phyloP scores from a whole-genome alignment of 92 coral and sea anemone species.

The Ricordea florida region DNA sequence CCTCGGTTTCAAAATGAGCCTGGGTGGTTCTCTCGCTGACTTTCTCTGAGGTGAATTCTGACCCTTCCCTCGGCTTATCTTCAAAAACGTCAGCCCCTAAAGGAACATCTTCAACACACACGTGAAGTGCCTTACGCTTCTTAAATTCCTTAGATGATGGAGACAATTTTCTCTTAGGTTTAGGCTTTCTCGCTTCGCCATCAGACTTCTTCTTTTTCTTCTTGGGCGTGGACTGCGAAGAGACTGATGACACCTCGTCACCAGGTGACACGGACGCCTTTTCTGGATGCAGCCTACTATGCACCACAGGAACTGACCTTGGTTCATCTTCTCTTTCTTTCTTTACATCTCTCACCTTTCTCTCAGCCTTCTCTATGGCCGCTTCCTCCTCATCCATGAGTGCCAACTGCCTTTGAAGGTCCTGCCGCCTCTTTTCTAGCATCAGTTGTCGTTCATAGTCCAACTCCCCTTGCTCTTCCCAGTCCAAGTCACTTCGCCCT shows the following conservation, averaged over 20 bases:
- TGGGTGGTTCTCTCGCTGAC: background rate
- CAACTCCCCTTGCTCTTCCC: conserved; percentile 94
- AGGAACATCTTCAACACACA: conserved; percentile 7
- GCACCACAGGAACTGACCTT: conserved; percentile 76
- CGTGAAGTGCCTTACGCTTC: conserved; percentile 26
- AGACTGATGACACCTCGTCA: conserved; percentile 51
- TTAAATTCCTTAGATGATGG: conserved; percentile 47
- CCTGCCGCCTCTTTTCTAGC: conserved; percentile 89
- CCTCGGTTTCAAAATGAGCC: background rate
- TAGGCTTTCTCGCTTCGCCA: conserved; percentile 57
- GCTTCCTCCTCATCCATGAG: conserved; percentile 94
- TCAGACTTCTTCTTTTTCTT: conserved; percentile 84
- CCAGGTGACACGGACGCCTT: conserved; percentile 64
- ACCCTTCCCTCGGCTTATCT: conserved; percentile 17
- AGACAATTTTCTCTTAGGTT: conserved; percentile 57
- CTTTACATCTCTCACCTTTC: conserved; percentile 40
- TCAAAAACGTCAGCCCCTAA: background rate
- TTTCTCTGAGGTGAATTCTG: conserved; percentile 5
- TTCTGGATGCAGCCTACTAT: conserved; percentile 83
- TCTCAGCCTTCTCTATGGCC: conserved; percentile 54
- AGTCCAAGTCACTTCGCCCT: conserved; percentile 66
- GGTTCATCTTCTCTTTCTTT: conserved; percentile 64
- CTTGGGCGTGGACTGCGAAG: conserved; percentile 58
- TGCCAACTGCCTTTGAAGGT: conserved; percentile 84
- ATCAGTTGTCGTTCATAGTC: conserved; percentile 81